Conservation (phyloP, 2,888 invertebrate species). For the Hofmannophila pseudospretella region DNA sequence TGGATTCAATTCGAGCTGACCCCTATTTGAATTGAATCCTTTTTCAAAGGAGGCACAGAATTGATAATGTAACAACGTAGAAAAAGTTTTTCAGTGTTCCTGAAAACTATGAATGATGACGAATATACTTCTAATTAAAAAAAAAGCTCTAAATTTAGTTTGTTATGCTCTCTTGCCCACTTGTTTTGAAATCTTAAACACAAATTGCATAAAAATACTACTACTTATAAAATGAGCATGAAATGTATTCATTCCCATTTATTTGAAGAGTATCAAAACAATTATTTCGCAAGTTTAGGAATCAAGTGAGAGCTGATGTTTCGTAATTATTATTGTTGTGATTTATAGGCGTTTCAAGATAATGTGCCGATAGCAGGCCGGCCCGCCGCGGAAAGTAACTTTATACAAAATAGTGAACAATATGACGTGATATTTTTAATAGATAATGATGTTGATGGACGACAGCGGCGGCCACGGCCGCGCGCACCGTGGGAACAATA, state of each 20-base stretch:
- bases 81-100: no score
- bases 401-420: slow-evolving; percentile 74
- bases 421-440: slow-evolving; percentile 77
- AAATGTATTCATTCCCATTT: not conserved
- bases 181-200: no score
- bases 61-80: no score
- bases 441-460: slow-evolving; percentile 76
- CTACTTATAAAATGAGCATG: no score
- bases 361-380: slow-evolving; percentile 49
- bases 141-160: no score
- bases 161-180: no score
- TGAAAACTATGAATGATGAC: no score
- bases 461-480: slow-evolving; percentile 49
- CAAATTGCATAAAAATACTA: no score
- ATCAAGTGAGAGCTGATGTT: slow-evolving; percentile 37
- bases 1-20: no score
- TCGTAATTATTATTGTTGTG: slow-evolving; percentile 62
- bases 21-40: no score
- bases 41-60: no score
- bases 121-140: no score
- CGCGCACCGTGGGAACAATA: slow-evolving; percentile 70
- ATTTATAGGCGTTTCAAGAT: slow-evolving; percentile 69
- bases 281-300: slow-evolving; percentile 26
- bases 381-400: slow-evolving; percentile 58
- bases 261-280: slow-evolving; percentile 4